phyloP scores from a whole-genome alignment of 1,140 invertebrate species.

The Spodoptera litura region DNA sequence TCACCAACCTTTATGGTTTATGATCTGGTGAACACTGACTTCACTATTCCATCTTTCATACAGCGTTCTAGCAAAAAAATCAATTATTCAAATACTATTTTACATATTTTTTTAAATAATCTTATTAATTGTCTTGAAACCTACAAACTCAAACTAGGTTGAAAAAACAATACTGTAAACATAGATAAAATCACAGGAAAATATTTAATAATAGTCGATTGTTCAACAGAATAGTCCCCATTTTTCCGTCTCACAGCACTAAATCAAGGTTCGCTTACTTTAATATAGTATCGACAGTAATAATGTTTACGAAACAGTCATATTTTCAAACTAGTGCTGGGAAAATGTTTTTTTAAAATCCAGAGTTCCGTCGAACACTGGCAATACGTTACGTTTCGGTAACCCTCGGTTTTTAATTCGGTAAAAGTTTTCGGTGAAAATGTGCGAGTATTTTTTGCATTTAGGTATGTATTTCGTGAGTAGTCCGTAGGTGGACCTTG shows the following conservation, averaged over 20 bases:
- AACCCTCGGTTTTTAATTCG: neutral
- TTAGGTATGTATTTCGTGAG: no score
- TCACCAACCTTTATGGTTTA: no score
- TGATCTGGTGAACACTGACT: no score
- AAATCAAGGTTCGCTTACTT: conserved; percentile 60
- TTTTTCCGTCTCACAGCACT: conserved; percentile 68
- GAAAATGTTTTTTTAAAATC: conserved; percentile 16
- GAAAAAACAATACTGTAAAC: neutral
- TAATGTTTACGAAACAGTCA: conserved; percentile 56
- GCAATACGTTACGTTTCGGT: conserved; percentile 23
- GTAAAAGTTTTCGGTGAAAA: no score
- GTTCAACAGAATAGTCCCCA: conserved; percentile 50
- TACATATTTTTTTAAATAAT: no score
- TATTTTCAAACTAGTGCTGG: conserved; percentile 23
- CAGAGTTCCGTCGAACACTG: neutral
- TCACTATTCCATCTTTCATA: no score
- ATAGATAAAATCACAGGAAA: neutral
- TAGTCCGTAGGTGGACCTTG: no score
- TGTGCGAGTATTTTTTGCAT: neutral
- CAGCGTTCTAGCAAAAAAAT: no score
- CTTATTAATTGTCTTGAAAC: no score
- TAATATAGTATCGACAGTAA: conserved; percentile 66
- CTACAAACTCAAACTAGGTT: no score
- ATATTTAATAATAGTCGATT: conserved; percentile 15
- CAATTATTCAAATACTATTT: no score